Base-by-base conservation (phyloP, 2,888 invertebrate genomes). In the Syritta pipiens region DNA sequence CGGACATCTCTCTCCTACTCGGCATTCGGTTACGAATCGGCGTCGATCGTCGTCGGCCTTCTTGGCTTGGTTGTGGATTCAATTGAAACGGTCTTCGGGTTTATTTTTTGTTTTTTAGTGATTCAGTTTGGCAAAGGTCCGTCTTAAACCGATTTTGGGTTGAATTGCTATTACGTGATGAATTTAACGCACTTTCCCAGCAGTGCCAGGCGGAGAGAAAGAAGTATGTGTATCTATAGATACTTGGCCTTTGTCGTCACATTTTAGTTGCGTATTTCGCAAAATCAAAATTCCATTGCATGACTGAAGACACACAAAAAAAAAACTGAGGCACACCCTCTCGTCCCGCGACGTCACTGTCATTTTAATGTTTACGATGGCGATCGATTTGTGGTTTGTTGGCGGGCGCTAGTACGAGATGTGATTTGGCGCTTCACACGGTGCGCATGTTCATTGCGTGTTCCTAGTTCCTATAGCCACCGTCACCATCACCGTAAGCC, bases 81-180 rank as follows among this genome's bases (percentile, higher is more conserved):
- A 37, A 35, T 65, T 65, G 49, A 17, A 72, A 65, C 65, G 26
- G 57, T 49, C 49, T 24, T 48, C 10, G 22, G 4, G 40, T 49
- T 72, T 63, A 24, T 46, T 53, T 59, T 24, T 59, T 51, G 26
- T 20, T 17, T 24, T 48, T 48, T 51, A 51, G 49, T 60, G 28
- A 49, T 59, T 69, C 42, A 49, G 72, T 77, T 77, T 77, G 77
- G 77, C 72, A 77, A 77, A 77, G 65, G 71, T 77, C 49, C 72
- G 72, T 60, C 72, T 72, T 67, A 12, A 55, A 60, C 60, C 65
- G 53, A 77, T 77, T 77, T 77, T 65, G 60, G 71, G 60, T 60
- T 59, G 60, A 77, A 72, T 72, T 48, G 59, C 65, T 60, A 65
- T 77, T 77, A 77, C 77, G 77, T 77, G 77, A 77, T 49, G 53